Evolutionary conservation across 2,113 vertebrate genomes (phyloP), one percentile per base, ranked within the genome.

Genomic region (Scartelaos histophorus): DNA sequence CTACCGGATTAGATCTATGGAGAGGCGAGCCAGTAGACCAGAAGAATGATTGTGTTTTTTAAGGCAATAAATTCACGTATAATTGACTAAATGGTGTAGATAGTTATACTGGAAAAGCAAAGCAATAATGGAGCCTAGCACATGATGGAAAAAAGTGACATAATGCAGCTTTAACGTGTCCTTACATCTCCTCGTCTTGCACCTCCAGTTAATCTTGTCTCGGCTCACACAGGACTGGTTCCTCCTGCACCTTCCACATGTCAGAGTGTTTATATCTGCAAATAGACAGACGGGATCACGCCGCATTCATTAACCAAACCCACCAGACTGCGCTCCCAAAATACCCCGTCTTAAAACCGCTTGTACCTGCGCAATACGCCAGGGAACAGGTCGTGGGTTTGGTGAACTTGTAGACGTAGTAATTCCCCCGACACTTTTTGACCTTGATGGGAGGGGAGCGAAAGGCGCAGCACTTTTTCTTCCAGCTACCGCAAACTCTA

Each of bases 161-260:
- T 9, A 53, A 17, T 53, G 51, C 17, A 53, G 17, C 24, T 61
- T 61, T 25, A 4, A 5, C 12, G 5, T 10, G 7, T 15, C 46
- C 35, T 60, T 16, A 77, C 46, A 38, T 69, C 53, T 69, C 54
- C 24, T 84, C 38, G 13, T 77, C 69, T 82, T 79, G 38, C 61
- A 90, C 74, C 78, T 87, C 82, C 85, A 89, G 67, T 71, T 89
- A 19, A 84, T 84, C 71, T 81, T 87, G 66, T 88, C 87, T 46
- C 75, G 58, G 71, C 84, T 89, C 64, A 69, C 78, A 54, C 88
- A 90, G 22, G 69, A 78, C 60, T 90, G 75, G 29, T 74, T 71
- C 58, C 66, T 80, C 24, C 53, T 76, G 78, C 90, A 90, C 29
- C 43, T 60, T 5, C 86, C 82, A 46, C 90, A 89, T 10, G 83